Conservation (phyloP, 1,140 invertebrate species). For the Tribolium madens region DNA sequence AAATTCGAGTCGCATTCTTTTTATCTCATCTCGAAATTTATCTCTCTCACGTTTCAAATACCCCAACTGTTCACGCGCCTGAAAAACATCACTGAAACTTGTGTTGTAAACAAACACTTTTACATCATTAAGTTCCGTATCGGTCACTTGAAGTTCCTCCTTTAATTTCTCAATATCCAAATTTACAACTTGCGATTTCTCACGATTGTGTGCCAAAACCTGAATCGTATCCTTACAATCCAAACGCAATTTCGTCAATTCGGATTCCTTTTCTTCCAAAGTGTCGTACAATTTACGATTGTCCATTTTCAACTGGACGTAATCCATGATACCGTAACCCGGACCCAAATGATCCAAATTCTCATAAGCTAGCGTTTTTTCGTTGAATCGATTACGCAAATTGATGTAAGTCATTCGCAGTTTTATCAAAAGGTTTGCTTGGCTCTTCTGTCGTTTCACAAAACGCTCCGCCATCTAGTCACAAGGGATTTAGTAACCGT, state of each 20-base stretch:
- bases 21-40: neutral
- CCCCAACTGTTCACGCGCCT: neutral
- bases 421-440: neutral
- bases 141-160: neutral
- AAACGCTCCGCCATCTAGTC: neutral
- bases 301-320: neutral
- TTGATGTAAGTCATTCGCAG: neutral
- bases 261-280: neutral
- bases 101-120: neutral
- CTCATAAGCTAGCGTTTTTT: neutral
- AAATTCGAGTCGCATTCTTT: neutral
- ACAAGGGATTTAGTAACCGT: neutral
- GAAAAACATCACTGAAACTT: neutral
- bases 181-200: neutral
- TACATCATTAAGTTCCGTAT: neutral
- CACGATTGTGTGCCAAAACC: constrained; percentile 33
- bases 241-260: neutral
- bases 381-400: neutral
- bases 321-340: constrained; percentile 12
- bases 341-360: neutral
- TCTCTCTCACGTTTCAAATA: constrained; percentile 3
- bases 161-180: neutral
- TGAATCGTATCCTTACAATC: neutral
- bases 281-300: neutral
- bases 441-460: neutral